Base-by-base conservation (phyloP, 2,888 invertebrate species). In the Autographa gamma region DNA sequence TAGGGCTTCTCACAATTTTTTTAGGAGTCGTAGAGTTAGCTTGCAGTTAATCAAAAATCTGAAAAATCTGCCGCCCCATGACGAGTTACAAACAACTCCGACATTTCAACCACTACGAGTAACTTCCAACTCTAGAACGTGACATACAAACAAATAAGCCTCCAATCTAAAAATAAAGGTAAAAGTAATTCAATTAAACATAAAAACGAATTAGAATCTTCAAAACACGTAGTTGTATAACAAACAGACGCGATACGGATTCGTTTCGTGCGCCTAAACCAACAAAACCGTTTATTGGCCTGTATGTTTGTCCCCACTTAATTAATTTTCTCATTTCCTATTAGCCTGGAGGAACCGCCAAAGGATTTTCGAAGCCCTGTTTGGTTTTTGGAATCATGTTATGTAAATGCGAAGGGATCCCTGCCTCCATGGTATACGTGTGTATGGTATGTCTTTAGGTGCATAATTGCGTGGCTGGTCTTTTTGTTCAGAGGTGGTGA, bases 241-340 rank as follows among this genome's bases (percentile, higher is more conserved):
- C 31, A 80, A 72, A 79, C 74, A 77, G 61, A 66, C 62, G 52
- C 48, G 48, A 38, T n/a, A 58, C 63, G 69, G 76, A 69, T 80
- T 77, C 83, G 79, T 81, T 83, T 74, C 80, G 73, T 76, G 81
- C 75, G 77, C 92, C 92, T 92, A 93, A 93, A 91, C 91, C 92
- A 93, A 93, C 92, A 92, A 82, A 79, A 83, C 66, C 86, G 83
- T 82, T 86, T 88, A 91, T 89, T 88, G 91, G 87, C 84, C 65
- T 79, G 82, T 82, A 80, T 92, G 91, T 93, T 91, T 90, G 90
- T 89, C 86, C 89, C 87, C 90, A 89, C 83, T 93, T 93, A 93
- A 95, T 95, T 93, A 94, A 94, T 93, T 94, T 93, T 92, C 93
- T 93, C 92, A 91, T 93, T 92, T 93, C 91, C 92, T 90, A 90